Conservation (phyloP, 2,888 invertebrate species). For the Lithophane semibrunnea region DNA sequence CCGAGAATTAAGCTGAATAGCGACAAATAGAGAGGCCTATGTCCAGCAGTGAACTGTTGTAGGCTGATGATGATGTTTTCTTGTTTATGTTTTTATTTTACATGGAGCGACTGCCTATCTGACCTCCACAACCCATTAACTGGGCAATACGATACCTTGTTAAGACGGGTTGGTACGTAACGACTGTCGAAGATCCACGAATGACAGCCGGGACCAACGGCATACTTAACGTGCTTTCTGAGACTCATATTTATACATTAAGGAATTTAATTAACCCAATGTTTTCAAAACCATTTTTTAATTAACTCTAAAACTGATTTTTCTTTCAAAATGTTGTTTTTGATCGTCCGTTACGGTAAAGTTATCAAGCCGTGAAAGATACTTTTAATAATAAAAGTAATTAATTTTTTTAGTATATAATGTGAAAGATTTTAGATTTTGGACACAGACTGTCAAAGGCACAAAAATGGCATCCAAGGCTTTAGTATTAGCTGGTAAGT, state of each 20-base stretch:
- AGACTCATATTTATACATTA: conserved; percentile 5
- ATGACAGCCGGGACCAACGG: not conserved
- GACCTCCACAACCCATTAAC: not conserved
- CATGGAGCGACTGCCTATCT: not conserved
- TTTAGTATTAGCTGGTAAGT: conserved; percentile 72
- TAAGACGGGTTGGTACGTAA: not conserved
- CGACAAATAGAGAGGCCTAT: too few relatives aligned
- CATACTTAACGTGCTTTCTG: not conserved
- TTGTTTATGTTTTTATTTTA: not conserved
- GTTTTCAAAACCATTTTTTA: conserved; percentile 51
- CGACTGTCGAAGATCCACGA: not conserved
- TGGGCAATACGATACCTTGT: not conserved
- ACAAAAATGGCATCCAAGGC: conserved; percentile 64
- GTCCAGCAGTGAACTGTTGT: too few relatives aligned
- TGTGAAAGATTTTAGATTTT: not conserved
- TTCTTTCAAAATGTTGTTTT: not conserved
- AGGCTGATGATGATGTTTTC: too few relatives aligned
- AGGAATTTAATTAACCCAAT: conserved; percentile 34
- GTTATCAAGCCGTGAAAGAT: conserved; percentile 33
- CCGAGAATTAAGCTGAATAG: too few relatives aligned
- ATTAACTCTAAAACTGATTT: conserved; percentile 20
- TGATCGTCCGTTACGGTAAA: conserved; percentile 14
- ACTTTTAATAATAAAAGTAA: conserved; percentile 23
- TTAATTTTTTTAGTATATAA: conserved; percentile 60
- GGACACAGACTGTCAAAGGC: conserved; percentile 58